phyloP scores from a whole-genome alignment of 2,113 vertebrate species.

The Hystrix brachyura region DNA sequence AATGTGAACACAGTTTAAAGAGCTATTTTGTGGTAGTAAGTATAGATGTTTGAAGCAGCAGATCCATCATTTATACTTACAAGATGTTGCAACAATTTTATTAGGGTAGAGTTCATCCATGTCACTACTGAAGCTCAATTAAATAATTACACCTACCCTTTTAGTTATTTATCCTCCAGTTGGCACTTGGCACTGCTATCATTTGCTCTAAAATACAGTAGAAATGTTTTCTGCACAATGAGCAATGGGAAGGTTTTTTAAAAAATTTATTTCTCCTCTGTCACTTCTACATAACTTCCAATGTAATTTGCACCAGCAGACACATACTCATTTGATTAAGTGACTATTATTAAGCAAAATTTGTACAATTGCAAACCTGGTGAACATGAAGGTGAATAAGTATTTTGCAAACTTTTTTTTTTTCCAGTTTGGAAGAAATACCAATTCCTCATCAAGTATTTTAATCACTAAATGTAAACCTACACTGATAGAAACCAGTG shows the following conservation, averaged over 20 bases:
- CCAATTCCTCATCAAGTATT: background rate
- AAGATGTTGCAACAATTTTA: slow-evolving; percentile 40
- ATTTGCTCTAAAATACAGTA: background rate
- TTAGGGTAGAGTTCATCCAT: background rate
- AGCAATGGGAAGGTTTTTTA: background rate
- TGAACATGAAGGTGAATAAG: background rate
- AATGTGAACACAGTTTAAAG: slow-evolving; percentile 30
- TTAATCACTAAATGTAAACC: background rate
- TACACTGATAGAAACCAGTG: background rate
- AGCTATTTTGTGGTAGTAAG: slow-evolving; percentile 48
- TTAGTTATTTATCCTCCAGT: background rate
- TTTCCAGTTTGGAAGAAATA: background rate
- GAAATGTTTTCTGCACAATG: background rate
- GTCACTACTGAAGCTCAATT: background rate
- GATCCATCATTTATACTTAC: slow-evolving; percentile 1
- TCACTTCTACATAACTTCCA: background rate
- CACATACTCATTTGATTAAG: background rate
- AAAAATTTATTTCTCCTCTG: background rate
- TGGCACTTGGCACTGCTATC: background rate
- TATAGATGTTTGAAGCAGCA: slow-evolving; percentile 8
- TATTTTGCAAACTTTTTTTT: background rate
- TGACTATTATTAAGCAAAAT: background rate
- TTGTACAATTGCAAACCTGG: background rate
- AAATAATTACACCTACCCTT: background rate
- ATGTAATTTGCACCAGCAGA: background rate